Evolutionary conservation across 1,140 invertebrate species (phyloP).

Genomic region (Brachionus calyciflorus): DNA sequence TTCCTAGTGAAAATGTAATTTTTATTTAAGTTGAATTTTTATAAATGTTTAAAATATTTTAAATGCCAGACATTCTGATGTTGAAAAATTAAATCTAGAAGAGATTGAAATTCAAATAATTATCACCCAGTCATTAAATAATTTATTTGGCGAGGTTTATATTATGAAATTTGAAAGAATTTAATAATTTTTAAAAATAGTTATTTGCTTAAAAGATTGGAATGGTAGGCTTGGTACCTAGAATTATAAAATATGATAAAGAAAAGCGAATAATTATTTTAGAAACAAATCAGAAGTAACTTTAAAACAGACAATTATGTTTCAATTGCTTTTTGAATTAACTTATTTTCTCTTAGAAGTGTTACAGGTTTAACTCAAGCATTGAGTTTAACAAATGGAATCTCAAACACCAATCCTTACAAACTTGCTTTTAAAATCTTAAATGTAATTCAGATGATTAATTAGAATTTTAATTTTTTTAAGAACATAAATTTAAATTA

Average conservation of each 20-base stretch:
- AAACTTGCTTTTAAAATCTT: constrained; percentile 22
- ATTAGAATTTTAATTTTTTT: neutral
- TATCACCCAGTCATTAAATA: neutral
- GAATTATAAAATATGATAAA: constrained; percentile 3
- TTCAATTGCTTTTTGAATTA: neutral
- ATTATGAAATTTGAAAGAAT: neutral
- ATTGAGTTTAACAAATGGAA: constrained; percentile 28
- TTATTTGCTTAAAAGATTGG: neutral
- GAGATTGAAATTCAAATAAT: constrained; percentile 22
- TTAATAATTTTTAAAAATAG: neutral
- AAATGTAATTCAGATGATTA: neutral
- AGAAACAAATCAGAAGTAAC: constrained; percentile 9
- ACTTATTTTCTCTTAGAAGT: neutral
- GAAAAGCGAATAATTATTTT: neutral
- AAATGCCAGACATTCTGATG: neutral
- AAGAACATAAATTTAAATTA: neutral
- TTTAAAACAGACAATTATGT: neutral
- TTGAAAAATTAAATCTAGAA: neutral
- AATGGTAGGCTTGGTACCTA: neutral
- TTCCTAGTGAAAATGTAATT: neutral
- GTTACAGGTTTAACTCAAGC: neutral
- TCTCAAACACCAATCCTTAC: neutral
- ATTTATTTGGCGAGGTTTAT: constrained; percentile 21
- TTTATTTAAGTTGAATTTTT: neutral
- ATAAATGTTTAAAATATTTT: neutral